Base-by-base conservation (phyloP, 2,113 vertebrate genomes). In the Platichthys flesus region DNA sequence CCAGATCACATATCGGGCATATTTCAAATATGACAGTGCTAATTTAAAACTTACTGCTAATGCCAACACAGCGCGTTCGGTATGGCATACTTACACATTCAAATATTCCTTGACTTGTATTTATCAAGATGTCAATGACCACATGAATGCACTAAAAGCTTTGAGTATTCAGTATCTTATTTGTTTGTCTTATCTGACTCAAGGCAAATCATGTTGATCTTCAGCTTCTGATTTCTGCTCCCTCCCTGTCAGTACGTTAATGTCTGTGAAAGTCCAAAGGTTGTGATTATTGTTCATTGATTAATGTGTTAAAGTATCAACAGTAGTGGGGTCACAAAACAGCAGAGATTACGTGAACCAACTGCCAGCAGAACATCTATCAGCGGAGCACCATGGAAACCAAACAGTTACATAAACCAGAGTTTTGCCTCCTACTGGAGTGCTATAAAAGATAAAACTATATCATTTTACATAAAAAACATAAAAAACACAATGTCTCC, bases 1-100 rank as follows among this genome's bases (percentile, higher is more conserved):
- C 63, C 71, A 72, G 59, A 71, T 20, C 68, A 74, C 73, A 82
- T 85, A 74, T 85, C 78, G 69, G 24, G 42, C 42, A 82, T 40
- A 35, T 51, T 71, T 85, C 5, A 76, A 81, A 90, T 79, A 65
- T 67, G 69, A 57, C 64, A 67, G 64, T 26, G 37, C 55, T 74
- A 6, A 35, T 56, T 75, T 47, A 79, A 77, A 85, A 69, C 76
- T 67, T 52, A 74, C 45, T 37, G 67, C 83, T 73, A 67, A 70
- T 63, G 67, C n/a, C 21, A 56, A 55, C 73, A 55, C 9, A 58
- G 20, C 47, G 54, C 42, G 20, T 71, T 61, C 55, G 37, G 47
- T 45, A 67, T 40, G 28, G 28, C 45, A 71, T 3, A 28, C 23
- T 63, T n/a, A 71, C 37, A 69, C 51, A 26, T 67, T 59, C 1